These are phyloP conservation scores for Plutella xylostella DNA, from an alignment of 2,888 invertebrate species.

Conservation along the genomic window DNA sequence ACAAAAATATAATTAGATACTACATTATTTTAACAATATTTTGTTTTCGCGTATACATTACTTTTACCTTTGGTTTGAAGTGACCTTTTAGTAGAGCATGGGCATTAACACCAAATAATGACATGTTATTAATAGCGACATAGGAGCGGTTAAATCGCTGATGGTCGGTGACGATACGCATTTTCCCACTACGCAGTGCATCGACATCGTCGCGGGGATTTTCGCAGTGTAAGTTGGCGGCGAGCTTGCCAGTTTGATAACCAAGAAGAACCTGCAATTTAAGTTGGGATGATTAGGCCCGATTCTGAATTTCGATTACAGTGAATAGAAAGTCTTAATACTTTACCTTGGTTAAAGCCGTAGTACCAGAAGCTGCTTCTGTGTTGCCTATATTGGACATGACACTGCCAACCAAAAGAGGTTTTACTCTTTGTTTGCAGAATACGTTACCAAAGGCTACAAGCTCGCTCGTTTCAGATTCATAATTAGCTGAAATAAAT, in stretches of 20 bases:
- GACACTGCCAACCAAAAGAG: conserved; percentile 69
- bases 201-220: conserved; percentile 63
- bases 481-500: conserved; percentile 57
- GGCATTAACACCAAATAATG: conserved; percentile 38
- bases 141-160: conserved; percentile 64
- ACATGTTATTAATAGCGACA: conserved; percentile 39
- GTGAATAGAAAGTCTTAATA: conserved; percentile 2
- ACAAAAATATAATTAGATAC: neutral
- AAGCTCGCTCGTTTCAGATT: conserved; percentile 75
- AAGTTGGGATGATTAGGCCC: neutral
- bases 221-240: conserved; percentile 79
- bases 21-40: neutral
- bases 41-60: no score
- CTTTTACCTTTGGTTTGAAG: conserved; percentile 22
- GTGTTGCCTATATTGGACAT: conserved; percentile 59
- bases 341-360: conserved; percentile 69
- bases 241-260: conserved; percentile 75
- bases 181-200: conserved; percentile 60
- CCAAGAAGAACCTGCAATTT: conserved; percentile 62
- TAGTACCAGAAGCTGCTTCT: conserved; percentile 56
- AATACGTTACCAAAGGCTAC: conserved; percentile 71
- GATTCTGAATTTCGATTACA: neutral
- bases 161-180: conserved; percentile 69
- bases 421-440: conserved; percentile 62
- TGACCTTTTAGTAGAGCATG: conserved; percentile 40